Evolutionary conservation across 2,113 vertebrate genomes (phyloP), one percentile per base, ranked within the genome.

Genomic region (Rhodinocichla rosea): DNA sequence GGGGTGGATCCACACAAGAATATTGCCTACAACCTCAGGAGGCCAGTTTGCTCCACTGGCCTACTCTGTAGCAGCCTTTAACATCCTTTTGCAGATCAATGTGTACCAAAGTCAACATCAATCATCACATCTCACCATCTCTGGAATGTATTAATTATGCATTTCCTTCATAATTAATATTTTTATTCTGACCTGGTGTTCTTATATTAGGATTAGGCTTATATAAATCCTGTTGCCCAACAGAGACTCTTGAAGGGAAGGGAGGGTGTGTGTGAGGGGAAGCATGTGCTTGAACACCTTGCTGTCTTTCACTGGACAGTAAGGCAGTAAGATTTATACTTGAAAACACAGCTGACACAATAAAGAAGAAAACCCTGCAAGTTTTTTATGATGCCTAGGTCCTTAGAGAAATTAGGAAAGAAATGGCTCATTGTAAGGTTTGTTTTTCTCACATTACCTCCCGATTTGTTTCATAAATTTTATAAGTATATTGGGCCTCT

Each of bases 261-360:
- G 40, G 9, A n/a, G 7, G 10, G 10, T 24, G 18, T 14, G 15
- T n/a, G 4, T 45, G n/a, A 53, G 20, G n/a, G 21, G 30, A 55
- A 75, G 11, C 13, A 68, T 0, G 0, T 9, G 10, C 24, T 32
- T n/a, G 11, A 68, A 60, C 20, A 32, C 30, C 14, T 30, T 5
- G 21, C 16, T 60, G 17, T 45, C 6, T 22, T 82, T 53, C 0
- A 0, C 8, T 32, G 16, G 26, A 27, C 27, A 28, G 22, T 53
- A 13, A 70, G 16, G 9, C 19, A 83, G 11, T 42, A 64, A 89
- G n/a, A 63, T 15, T 68, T 56, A 15, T 27, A n/a, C 56, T 78
- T 94, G 16, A 33, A 92, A 89, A 40, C 14, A 90, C 11, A 60
- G 3, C 10, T 81, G 19, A 44, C 14, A 64, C 19, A 63, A 33